These are phyloP conservation scores for Agrotis ipsilon DNA, from an alignment of 2,888 invertebrate species.

Conservation along the genomic window DNA sequence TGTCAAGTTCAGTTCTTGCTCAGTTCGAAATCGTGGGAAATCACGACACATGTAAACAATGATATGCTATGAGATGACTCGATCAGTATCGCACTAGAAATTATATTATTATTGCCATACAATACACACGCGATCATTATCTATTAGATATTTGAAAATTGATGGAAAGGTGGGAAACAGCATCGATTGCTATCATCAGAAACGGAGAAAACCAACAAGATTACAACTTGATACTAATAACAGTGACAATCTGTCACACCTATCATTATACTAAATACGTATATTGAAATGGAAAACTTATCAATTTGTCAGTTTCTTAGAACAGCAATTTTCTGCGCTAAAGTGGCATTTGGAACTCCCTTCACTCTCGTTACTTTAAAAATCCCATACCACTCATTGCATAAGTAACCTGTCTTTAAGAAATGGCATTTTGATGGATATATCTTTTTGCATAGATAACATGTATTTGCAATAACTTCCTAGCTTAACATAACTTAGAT, in stretches of 20 bases:
- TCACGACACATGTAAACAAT: conserved; percentile 72
- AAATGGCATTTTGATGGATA: conserved; percentile 19
- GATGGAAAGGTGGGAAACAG: conserved; percentile 45
- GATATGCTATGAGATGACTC: conserved; percentile 57
- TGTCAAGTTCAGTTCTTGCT: conserved; percentile 75
- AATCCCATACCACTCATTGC: neutral
- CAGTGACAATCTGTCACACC: conserved; percentile 33
- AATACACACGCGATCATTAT: conserved; percentile 41
- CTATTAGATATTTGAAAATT: conserved; percentile 31
- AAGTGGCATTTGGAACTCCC: conserved; percentile 19
- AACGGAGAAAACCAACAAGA: conserved; percentile 55
- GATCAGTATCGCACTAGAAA: conserved; percentile 68
- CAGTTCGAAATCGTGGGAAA: conserved; percentile 85
- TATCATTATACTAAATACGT: conserved; percentile 42
- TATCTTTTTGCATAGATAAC: conserved; percentile 35
- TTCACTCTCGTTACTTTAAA: conserved; percentile 36
- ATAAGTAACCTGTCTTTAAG: conserved; percentile 22
- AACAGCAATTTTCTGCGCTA: conserved; percentile 28
- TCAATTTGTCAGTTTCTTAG: conserved; percentile 32
- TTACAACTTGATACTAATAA: conserved; percentile 24
- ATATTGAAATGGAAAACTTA: conserved; percentile 50
- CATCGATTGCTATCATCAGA: conserved; percentile 38
- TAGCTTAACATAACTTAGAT: conserved; percentile 19
- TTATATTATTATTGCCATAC: conserved; percentile 49
- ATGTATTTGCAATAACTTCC: conserved; percentile 25